These are phyloP conservation scores for Acromyrmex heyeri DNA, from an alignment of 1,140 invertebrate species.

Conservation along the genomic window DNA sequence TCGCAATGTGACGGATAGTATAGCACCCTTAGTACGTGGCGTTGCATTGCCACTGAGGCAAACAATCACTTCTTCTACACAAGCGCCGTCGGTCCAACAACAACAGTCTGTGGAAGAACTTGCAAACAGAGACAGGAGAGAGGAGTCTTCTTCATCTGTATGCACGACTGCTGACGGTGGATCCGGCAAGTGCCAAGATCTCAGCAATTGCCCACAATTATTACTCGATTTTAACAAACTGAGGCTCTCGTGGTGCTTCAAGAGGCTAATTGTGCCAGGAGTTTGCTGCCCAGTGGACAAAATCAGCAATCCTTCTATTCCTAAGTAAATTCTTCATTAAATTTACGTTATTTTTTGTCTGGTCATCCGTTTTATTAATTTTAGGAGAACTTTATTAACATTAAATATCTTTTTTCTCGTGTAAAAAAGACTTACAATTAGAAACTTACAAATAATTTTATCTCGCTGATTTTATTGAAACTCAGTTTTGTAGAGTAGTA, in stretches of 20 bases:
- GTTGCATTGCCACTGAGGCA: slow-evolving; percentile 88
- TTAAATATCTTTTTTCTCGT: no score
- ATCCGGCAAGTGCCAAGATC: slow-evolving; percentile 94
- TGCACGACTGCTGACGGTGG: slow-evolving; percentile 94
- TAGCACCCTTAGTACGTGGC: slow-evolving; percentile 91
- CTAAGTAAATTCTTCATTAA: slow-evolving; percentile 17
- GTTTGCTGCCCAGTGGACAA: slow-evolving; percentile 93
- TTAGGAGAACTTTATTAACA: not conserved
- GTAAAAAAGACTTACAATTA: no score
- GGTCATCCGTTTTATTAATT: not conserved
- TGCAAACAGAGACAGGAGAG: slow-evolving; percentile 75
- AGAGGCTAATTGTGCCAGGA: slow-evolving; percentile 95
- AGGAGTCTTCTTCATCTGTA: slow-evolving; percentile 80
- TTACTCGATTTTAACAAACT: slow-evolving; percentile 93
- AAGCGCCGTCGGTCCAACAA: slow-evolving; percentile 81
- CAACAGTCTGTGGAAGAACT: slow-evolving; percentile 77
- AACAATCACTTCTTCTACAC: slow-evolving; percentile 67
- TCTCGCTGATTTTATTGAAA: no score
- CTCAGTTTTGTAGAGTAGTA: no score
- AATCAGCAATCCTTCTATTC: slow-evolving; percentile 46
- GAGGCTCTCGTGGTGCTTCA: slow-evolving; percentile 96
- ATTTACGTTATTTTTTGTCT: not conserved
- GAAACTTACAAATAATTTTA: no score
- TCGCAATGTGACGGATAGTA: slow-evolving; percentile 92
- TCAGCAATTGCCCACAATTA: slow-evolving; percentile 95